A percentile compares a stretch with the other conserved stretches of the same genome.
Conservation (phyloP, 2,888 invertebrate species). For the Anticlea derivata region DNA sequence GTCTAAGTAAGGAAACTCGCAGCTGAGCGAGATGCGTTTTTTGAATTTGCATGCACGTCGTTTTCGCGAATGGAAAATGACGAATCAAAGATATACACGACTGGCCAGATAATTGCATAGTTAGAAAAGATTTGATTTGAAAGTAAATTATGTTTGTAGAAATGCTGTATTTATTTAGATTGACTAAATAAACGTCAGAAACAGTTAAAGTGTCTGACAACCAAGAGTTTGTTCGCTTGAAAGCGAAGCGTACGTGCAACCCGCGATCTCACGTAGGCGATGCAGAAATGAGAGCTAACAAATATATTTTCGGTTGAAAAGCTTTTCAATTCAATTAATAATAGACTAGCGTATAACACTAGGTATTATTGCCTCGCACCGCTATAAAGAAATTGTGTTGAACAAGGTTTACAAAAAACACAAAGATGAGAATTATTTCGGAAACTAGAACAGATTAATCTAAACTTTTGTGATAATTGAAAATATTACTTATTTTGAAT, state of each 20-base stretch:
- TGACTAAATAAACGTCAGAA: conserved; percentile 37
- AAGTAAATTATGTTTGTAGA: conserved; percentile 17
- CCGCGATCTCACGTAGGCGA: conserved; percentile 33
- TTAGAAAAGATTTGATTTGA: conserved; percentile 8
- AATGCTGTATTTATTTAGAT: conserved; percentile 34
- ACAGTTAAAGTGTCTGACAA: conserved; percentile 38
- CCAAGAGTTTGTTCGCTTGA: conserved; percentile 24
- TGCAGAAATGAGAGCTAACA: conserved; percentile 15
- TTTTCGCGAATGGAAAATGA: conserved; percentile 23
- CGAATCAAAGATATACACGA: conserved; percentile 13
- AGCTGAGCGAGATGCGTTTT: conserved; percentile 13
- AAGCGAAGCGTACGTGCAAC: conserved; percentile 31
- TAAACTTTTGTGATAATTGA: not conserved
- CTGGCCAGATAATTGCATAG: conserved; percentile 7
- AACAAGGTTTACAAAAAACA: conserved; percentile 13
- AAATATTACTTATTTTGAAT: not conserved
- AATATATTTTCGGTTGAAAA: conserved; percentile 24
- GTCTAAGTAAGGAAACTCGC: conserved; percentile 16
- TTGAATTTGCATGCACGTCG: conserved; percentile 14
- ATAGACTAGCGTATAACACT: conserved; percentile 18
- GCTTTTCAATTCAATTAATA: conserved; percentile 22
- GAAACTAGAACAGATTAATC: not conserved
- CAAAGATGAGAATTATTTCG: not conserved
- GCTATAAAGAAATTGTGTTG: conserved; percentile 18
- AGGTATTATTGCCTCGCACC: conserved; percentile 12